Base-by-base conservation (phyloP, 2,888 invertebrate species). In the Phortica okadai region DNA sequence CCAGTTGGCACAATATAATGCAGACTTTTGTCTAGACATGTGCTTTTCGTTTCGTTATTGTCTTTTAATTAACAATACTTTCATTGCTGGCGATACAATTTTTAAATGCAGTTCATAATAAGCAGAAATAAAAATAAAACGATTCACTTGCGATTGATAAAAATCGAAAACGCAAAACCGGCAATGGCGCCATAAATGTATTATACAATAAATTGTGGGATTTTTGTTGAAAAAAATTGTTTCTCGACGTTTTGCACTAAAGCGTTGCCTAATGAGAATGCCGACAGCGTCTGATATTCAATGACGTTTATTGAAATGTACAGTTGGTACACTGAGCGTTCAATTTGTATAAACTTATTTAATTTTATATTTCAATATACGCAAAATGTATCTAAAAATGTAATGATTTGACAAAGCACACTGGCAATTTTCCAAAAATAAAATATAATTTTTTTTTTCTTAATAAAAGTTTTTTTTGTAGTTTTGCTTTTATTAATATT, bases 161-260 rank as follows among this genome's bases (percentile, higher is more conserved):
- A 50, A 50, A 11, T 50, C 33, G 33, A 21, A 59, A 25, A 62
- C 62, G 62, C 62, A 62, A 62, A 62, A 62, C 16, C 21, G n/a
- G 16, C 0, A 62, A 5, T 62, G 62, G 62, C 62, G 62, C 25
- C 62, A 25, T 50, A 50, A 11, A 11, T 14, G 50, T 11, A 50
- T 50, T 50, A 50, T 50, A 50, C 50, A 11, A 50, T 8, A 50
- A 50, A 11, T 50, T 50, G 50, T 50, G 50, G 50, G 50, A 50
- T 50, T 50, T 50, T 50, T 2, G 2, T 11, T 14, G 50, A n/a
- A n/a, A 50, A 50, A 11, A 11, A 11, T 14, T 50, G 2, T 2
- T 2, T 6, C 2, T 2, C 14, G 2, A 3, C 50, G 14, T 50
- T 50, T 50, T 50, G 50, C 50, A 50, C 50, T 50, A 14, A 50